phyloP scores from a whole-genome alignment of 2,797 vertebrate genomes.

The Cheirogaleus major region DNA sequence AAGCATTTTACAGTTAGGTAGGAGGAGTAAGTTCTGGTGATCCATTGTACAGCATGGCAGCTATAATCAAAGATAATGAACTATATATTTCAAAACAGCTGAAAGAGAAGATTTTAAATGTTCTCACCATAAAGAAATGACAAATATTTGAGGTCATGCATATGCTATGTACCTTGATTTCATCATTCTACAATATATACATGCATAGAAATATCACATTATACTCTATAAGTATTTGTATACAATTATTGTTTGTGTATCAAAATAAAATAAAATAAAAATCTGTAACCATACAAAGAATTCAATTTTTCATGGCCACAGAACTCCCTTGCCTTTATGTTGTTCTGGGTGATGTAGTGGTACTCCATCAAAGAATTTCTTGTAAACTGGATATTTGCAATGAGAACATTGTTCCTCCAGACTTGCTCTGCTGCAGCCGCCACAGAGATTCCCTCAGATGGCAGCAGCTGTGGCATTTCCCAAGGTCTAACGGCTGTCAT shows the following conservation, averaged over 20 bases:
- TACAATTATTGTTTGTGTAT: not conserved
- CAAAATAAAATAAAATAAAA: not conserved
- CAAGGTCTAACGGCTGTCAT: not conserved
- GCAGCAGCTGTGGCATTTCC: not conserved
- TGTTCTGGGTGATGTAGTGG: not conserved
- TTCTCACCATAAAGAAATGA: not conserved
- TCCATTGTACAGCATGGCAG: not conserved
- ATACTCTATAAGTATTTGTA: not conserved
- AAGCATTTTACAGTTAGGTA: no score
- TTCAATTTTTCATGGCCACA: not conserved
- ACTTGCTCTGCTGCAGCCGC: not conserved
- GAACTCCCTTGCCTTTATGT: not conserved
- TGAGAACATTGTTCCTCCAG: not conserved
- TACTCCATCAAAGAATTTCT: not conserved
- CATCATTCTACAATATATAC: not conserved
- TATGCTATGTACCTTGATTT: not conserved
- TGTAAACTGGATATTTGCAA: not conserved
- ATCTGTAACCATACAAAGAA: not conserved
- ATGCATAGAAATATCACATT: not conserved
- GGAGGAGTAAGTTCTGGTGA: not conserved
- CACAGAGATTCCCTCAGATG: not conserved
- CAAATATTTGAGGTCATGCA: not conserved
- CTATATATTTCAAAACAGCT: not conserved
- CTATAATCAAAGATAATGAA: not conserved
- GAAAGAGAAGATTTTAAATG: not conserved